Base-by-base conservation (phyloP, 2,888 invertebrate species). In the Lithophane semibrunnea region DNA sequence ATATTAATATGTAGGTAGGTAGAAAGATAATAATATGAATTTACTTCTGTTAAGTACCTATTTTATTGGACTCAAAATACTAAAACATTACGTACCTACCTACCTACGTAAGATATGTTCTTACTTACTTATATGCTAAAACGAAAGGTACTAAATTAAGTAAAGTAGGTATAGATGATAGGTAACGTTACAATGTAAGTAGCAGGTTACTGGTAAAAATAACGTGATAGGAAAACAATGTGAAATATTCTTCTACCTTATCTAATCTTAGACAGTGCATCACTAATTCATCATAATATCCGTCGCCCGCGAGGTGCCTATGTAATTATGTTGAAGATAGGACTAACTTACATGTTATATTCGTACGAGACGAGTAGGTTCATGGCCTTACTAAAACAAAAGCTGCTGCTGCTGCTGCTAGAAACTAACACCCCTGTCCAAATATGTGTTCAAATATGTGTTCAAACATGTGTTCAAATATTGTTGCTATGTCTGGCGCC, bases 251-350 rank as follows among this genome's bases (percentile, higher is more conserved):
- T 63, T 68, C 42, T 81, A 44, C 9, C 9, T 44, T 9, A 74
- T 80, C 67, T 79, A 58, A 81, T 79, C 67, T 81, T 49, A 79
- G 81, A 80, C 66, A 58, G 52, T 65, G 52, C 56, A 74, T 60
- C 52, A 63, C 29, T 67, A n/a, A 75, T 79, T 75, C 82, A 81
- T 81, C 66, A 79, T 67, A 58, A 79, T 47, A 37, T 58, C 67
- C 52, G 65, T 9, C 66, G 42, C 21, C 37, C 49, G 37, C 21
- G 42, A 79, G 49, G 29, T 63, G 61, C 42, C 61, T 69, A 54
- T 63, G 13, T 56, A 56, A 52, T n/a, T n/a, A 44, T 63, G 54
- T 81, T 74, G 44, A 58, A 80, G 29, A 65, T 72, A 42, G 47
- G 49, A 29, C 63, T 13, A 56, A 54, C 54, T 18, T 75, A 63